Evolutionary conservation across 2,113 vertebrate genomes (phyloP), one percentile per base, ranked within the genome.

Genomic region (Edolisoma coerulescens): DNA sequence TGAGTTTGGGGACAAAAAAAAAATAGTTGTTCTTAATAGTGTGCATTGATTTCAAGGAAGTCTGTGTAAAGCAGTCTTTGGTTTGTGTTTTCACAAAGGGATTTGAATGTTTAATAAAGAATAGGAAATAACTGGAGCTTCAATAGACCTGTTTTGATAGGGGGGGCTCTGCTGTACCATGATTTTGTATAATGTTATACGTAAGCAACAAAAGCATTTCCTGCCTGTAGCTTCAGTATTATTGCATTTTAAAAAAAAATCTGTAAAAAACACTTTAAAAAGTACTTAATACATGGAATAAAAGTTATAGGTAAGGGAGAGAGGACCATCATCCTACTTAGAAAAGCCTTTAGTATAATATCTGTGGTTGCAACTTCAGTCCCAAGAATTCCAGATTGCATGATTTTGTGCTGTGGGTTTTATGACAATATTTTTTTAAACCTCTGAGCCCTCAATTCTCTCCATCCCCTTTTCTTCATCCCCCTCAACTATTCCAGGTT

Each of bases 101-200:
- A 64, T 94, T 92, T 92, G 56, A 45, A 56, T 95, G 85, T 93
- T 95, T 95, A 93, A 74, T 89, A 93, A 94, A 89, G 74, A 82
- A 57, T 93, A 87, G 95, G 91, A 96, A 96, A 95, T 96, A 94
- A 93, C 93, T 86, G 73, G 57, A 80, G 57, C 90, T 95, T 96
- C 93, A 93, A 53, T 54, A 78, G 95, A 70, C 64, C 49, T 93
- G 76, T 70, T 89, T 87, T 60, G 77, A 39, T 89, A 2, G 13
- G 69, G 53, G 22, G 33, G 23, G 37, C 15, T 74, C 79, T 84
- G 42, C 63, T 92, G 32, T 90, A 57, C 45, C n/a, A 1, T 61
- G 65, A 44, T 85, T 88, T 90, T 80, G 56, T 96, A 42, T 65
- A 71, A 68, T 37, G 21, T 49, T 94, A 13, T 56, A 30, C 57